Percentiles rank a stretch among this genome's conserved stretches.
These are phyloP conservation scores for Miichthys miiuy DNA, from an alignment of 2,797 vertebrate genomes.

Conservation along the genomic window DNA sequence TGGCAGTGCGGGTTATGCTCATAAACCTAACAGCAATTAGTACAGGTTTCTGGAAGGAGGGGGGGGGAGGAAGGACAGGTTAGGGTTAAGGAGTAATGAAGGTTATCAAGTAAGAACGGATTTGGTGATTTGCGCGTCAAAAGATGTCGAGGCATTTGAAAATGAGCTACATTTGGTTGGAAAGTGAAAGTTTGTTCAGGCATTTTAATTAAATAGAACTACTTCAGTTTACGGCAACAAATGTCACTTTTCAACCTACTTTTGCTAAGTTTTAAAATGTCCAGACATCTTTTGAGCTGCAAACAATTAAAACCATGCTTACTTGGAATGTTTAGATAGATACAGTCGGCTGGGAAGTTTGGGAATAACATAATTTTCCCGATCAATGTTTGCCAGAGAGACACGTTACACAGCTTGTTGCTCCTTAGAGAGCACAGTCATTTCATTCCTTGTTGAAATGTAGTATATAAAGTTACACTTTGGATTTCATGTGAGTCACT, in stretches of 20 bases:
- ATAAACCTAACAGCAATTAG: constrained; percentile 99
- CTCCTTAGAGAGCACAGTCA: background rate
- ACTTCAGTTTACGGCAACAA: background rate
- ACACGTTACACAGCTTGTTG: background rate
- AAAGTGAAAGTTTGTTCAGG: too few species aligned
- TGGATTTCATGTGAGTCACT: too few species aligned
- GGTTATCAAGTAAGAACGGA: constrained; percentile 19
- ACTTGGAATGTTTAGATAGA: background rate
- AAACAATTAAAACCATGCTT: constrained; percentile 6
- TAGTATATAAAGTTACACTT: background rate
- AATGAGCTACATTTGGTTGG: constrained; percentile 1
- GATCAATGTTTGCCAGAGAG: constrained; percentile 2
- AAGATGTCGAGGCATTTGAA: constrained; percentile 3
- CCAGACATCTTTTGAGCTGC: background rate
- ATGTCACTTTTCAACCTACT: background rate
- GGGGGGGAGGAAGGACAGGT: constrained; percentile 82
- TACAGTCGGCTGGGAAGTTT: background rate
- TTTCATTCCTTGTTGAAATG: background rate
- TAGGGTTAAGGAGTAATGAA: constrained; percentile 77
- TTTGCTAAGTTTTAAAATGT: background rate
- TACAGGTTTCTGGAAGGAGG: constrained; percentile 95
- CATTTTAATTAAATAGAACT: background rate
- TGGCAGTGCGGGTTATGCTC: constrained; percentile 95
- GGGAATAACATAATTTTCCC: constrained; percentile 1
- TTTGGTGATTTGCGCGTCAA: constrained; percentile 24